Evolutionary conservation across 2,797 vertebrate genomes (phyloP).

Genomic region (Sebastes goodei): DNA sequence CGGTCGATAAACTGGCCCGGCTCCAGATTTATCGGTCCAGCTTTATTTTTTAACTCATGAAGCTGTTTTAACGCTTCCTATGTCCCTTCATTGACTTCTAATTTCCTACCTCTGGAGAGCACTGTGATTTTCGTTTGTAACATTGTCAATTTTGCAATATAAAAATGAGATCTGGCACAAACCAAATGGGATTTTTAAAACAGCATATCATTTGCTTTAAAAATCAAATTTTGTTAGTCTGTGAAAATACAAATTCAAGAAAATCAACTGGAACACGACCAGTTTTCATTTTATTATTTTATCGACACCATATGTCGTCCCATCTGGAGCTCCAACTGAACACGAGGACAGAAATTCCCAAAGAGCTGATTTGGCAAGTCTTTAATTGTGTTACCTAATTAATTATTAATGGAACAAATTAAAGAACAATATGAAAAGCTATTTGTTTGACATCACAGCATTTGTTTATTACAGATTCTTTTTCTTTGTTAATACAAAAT

Average conservation of each 20-base stretch:
- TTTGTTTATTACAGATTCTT: conserved; percentile 70
- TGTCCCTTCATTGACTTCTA: not conserved
- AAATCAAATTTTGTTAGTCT: not conserved
- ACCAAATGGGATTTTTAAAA: not conserved
- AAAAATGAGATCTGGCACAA: not conserved
- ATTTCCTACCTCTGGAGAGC: not conserved
- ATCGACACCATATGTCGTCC: not conserved
- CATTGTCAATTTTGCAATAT: not conserved
- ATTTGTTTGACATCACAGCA: conserved; percentile 66
- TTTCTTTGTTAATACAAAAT: conserved; percentile 73
- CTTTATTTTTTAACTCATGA: too few species aligned
- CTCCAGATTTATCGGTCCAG: too few species aligned
- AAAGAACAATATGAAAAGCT: conserved; percentile 30
- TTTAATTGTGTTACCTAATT: conserved; percentile 16
- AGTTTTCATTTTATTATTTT: too few species aligned
- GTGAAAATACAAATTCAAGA: not conserved
- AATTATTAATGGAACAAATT: conserved; percentile 15
- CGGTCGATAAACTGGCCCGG: not conserved
- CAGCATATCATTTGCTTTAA: not conserved
- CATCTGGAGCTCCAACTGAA: not conserved
- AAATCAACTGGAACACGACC: too few species aligned
- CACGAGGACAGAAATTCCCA: not conserved
- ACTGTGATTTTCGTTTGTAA: not conserved
- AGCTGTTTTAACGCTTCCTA: too few species aligned
- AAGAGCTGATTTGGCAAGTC: conserved; percentile 14